These are phyloP conservation scores for Athrips mouffetella DNA, from an alignment of 2,888 invertebrate genomes.

Conservation along the genomic window DNA sequence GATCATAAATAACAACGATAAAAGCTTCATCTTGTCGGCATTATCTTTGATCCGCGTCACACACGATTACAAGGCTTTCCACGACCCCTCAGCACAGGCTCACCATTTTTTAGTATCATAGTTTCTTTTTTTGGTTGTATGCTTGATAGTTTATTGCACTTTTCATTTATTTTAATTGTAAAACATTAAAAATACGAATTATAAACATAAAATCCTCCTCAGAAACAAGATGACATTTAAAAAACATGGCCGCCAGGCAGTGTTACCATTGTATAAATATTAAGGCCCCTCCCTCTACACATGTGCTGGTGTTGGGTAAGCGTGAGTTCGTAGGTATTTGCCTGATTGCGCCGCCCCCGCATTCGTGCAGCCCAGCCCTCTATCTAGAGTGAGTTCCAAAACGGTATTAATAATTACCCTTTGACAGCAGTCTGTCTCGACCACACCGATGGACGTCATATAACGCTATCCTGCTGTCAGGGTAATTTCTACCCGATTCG, in stretches of 20 bases:
- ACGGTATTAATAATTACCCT: no score
- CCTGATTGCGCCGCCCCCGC: no score
- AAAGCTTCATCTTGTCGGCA: slow-evolving; percentile 64
- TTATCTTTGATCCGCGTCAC: slow-evolving; percentile 45
- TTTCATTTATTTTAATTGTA: slow-evolving; percentile 11
- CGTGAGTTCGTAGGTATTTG: no score
- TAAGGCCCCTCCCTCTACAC: no score
- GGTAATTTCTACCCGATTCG: no score
- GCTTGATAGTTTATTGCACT: slow-evolving; percentile 1
- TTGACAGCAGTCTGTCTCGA: no score
- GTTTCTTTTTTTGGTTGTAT: neutral
- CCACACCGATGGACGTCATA: no score
- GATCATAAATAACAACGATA: slow-evolving; percentile 57
- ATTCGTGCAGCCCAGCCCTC: no score
- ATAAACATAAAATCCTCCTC: slow-evolving; percentile 1
- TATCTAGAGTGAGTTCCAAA: no score
- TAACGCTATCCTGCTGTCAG: no score
- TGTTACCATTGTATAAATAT: no score
- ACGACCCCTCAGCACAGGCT: slow-evolving; percentile 14
- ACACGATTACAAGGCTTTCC: slow-evolving; percentile 26
- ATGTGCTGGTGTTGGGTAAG: no score
- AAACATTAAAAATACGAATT: slow-evolving; percentile 12
- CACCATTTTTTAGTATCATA: slow-evolving; percentile 11
- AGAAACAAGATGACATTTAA: slow-evolving; percentile 5
- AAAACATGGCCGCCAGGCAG: slow-evolving; percentile 10